Evolutionary conservation across 1,140 invertebrate genomes (phyloP).

Genomic region (Drosophila rhopaloa): DNA sequence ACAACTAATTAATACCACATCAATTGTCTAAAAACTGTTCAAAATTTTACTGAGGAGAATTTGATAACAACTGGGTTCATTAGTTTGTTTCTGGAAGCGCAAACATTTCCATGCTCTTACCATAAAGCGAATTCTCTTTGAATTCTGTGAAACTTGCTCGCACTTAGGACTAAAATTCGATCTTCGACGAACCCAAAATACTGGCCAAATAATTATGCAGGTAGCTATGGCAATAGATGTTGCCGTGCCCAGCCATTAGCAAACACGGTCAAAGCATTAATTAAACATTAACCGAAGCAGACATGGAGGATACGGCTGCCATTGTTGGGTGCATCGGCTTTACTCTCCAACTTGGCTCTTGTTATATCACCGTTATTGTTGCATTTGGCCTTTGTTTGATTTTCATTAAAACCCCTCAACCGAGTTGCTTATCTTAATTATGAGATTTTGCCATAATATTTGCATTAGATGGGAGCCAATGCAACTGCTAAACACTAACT

Average conservation of each 20-base stretch:
- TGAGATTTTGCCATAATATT: conserved; percentile 78
- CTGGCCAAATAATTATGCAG: conserved; percentile 35
- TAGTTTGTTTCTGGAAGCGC: background rate
- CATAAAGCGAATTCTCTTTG: background rate
- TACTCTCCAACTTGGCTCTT: background rate
- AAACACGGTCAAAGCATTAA: conserved; percentile 38
- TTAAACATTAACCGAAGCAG: conserved; percentile 56
- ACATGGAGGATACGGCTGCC: conserved; percentile 1
- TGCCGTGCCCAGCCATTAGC: background rate
- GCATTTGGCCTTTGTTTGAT: conserved; percentile 64
- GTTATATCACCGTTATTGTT: conserved; percentile 38
- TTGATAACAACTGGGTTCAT: background rate
- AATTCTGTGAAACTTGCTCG: background rate
- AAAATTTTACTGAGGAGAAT: background rate
- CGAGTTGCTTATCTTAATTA: conserved; percentile 77
- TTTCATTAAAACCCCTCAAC: conserved; percentile 77
- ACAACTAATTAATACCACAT: background rate
- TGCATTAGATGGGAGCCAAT: conserved; percentile 51
- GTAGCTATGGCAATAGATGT: conserved; percentile 9
- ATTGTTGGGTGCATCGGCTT: conserved; percentile 3
- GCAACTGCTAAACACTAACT: conserved; percentile 44
- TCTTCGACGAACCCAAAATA: background rate
- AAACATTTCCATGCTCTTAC: background rate
- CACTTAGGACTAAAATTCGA: background rate
- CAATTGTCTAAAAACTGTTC: background rate